Evolutionary conservation across 2,113 vertebrate genomes (phyloP).

Genomic region (Zeus faber): DNA sequence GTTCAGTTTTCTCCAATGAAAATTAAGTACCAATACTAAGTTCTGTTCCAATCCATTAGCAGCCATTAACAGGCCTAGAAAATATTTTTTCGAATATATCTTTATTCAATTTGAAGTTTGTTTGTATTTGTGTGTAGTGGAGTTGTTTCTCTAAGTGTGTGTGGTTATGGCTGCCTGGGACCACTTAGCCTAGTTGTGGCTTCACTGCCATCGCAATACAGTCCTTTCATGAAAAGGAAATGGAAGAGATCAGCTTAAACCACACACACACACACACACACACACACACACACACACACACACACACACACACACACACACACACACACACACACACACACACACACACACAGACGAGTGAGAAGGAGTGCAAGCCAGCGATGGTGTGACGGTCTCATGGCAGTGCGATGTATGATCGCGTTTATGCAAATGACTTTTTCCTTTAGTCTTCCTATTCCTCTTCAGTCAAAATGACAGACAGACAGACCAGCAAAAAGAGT

Average conservation of each 20-base stretch:
- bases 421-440: conserved; percentile 30
- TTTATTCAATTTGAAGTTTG: background rate
- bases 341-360: conserved; percentile 3
- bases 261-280: conserved; percentile 16
- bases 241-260: conserved; percentile 32
- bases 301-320: conserved; percentile 12
- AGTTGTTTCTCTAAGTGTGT: background rate
- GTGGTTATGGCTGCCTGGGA: conserved; percentile 22
- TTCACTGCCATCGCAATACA: conserved; percentile 50
- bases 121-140: conserved; percentile 1
- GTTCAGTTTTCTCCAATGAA: too few relatives aligned
- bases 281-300: background rate
- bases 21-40: too few relatives aligned
- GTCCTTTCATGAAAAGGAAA: conserved; percentile 36
- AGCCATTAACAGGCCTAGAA: too few relatives aligned
- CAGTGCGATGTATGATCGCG: conserved; percentile 25
- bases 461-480: too few relatives aligned
- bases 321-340: conserved; percentile 18
- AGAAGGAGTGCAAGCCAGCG: conserved; percentile 20
- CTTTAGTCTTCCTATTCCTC: too few relatives aligned
- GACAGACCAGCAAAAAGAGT: too few relatives aligned
- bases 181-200: conserved; percentile 34
- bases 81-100: too few relatives aligned
- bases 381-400: conserved; percentile 40
- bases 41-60: too few relatives aligned